Percentiles rank a stretch among this genome's conserved stretches.
Conservation (phyloP, 2,113 vertebrate genomes). For the Opisthocomus hoazin region DNA sequence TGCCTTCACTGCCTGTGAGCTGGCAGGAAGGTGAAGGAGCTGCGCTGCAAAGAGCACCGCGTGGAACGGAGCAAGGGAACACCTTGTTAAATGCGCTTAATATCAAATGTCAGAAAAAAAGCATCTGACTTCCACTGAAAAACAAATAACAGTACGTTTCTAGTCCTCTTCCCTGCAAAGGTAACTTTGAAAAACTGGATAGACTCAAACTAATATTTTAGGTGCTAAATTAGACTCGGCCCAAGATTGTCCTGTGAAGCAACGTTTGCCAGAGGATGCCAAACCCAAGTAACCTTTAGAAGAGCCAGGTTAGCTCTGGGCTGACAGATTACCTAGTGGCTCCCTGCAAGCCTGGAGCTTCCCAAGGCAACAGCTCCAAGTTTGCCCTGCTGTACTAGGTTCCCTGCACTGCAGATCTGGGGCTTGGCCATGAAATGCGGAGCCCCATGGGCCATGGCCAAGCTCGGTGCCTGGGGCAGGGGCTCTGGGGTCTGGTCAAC, state of each 20-base stretch:
- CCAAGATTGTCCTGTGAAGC: background rate
- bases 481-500: background rate
- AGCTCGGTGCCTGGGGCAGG: background rate
- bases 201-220: background rate
- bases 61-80: background rate
- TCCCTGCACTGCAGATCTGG: fast-evolving
- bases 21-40: background rate
- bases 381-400: background rate
- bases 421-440: background rate
- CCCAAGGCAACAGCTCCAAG: background rate
- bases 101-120: background rate
- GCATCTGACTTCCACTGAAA: background rate
- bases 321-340: background rate
- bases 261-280: background rate
- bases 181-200: background rate
- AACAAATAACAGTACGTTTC: background rate
- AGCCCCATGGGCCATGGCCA: background rate
- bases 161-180: background rate
- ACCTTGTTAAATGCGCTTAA: background rate
- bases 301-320: background rate
- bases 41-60: background rate
- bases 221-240: background rate
- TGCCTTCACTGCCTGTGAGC: background rate
- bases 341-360: background rate
- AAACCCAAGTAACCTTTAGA: background rate